A percentile compares a stretch with the other conserved stretches of the same genome.
Conservation (phyloP, 2,888 invertebrate genomes). For the Apotomis capreana region DNA sequence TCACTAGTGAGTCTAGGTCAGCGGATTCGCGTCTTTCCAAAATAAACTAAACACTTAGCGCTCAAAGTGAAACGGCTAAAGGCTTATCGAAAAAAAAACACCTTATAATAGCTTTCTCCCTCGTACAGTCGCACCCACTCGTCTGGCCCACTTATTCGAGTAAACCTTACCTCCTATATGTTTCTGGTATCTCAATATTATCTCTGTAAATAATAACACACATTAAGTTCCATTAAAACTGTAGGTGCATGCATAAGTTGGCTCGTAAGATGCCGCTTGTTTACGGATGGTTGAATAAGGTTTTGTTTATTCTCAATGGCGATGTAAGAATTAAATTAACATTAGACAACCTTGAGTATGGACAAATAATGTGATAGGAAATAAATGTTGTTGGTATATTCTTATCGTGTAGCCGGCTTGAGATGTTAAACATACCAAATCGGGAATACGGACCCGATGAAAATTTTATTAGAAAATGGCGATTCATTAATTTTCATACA, state of each 20-base stretch:
- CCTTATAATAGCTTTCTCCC: slow-evolving; percentile 36
- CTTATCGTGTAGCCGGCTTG: too few relatives aligned
- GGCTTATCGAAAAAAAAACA: slow-evolving; percentile 32
- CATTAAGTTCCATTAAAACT: slow-evolving; percentile 33
- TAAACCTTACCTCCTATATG: slow-evolving; percentile 32
- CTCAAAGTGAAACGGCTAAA: slow-evolving; percentile 27
- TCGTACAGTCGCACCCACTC: slow-evolving; percentile 35
- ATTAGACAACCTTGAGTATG: slow-evolving; percentile 21
- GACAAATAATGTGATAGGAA: neutral
- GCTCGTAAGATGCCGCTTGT: neutral
- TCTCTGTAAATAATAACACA: slow-evolving; percentile 41
- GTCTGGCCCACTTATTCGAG: slow-evolving; percentile 26
- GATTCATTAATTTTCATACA: too few relatives aligned
- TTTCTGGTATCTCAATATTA: slow-evolving; percentile 37
- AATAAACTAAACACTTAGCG: slow-evolving; percentile 25
- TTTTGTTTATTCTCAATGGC: slow-evolving; percentile 13
- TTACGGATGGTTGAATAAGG: slow-evolving; percentile 16
- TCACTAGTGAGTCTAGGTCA: slow-evolving; percentile 18
- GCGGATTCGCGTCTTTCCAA: slow-evolving; percentile 20
- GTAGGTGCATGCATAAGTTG: slow-evolving; percentile 14
- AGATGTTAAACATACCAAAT: too few relatives aligned
- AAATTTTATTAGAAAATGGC: too few relatives aligned
- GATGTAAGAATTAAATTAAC: slow-evolving; percentile 23
- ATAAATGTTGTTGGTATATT: too few relatives aligned
- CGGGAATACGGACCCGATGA: too few relatives aligned